Base-by-base conservation (phyloP, 2,113 vertebrate species). In the Megaptera novaeangliae region DNA sequence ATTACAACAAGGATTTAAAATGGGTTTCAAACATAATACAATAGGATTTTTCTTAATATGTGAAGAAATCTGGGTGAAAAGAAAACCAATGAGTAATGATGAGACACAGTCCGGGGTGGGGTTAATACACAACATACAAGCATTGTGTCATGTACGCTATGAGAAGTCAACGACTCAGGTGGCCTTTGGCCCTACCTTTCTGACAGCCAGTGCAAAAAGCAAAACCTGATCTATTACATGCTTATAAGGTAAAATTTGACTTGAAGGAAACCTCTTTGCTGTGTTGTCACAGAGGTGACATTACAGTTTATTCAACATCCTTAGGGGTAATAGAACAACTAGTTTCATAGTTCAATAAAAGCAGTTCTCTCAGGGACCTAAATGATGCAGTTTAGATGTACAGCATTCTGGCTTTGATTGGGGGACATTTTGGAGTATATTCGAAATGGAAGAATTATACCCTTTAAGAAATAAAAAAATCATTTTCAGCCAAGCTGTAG, bases 131-230 rank as follows among this genome's bases (percentile, higher is more conserved):
- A 8, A 2, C 2, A 1, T 21, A 3, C 49, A 21, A 8, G 25
- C 27, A 1, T 12, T 15, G 44, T 14, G 46, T 36, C 44, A 34
- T 0, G 0, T 5, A 8, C 1, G 2, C 31, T 20, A 4, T 0
- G 12, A 68, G 39, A 57, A 36, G 8, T n/a, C 34, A 29, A 2
- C 23, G 49, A 17, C 13, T 34, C 57, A 17, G 6, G 13, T 4
- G 29, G 78, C 36, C 69, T 21, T 52, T 13, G 61, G 49, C 0
- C 31, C 63, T 13, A 12, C 46, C 64, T 49, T 81, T 41, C 31
- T 29, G 84, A 96, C 1, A 63, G 39, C 44, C 52, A 57, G n/a
- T 8, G 34, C 49, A 63, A 49, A 82, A 83, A 25, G 18, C 25
- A 41, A 49, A 74, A 7, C 0, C 0, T 61, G 12, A 49, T 57